These are phyloP conservation scores for Saccopteryx leptura DNA, from an alignment of 2,113 vertebrate species.

Conservation along the genomic window DNA sequence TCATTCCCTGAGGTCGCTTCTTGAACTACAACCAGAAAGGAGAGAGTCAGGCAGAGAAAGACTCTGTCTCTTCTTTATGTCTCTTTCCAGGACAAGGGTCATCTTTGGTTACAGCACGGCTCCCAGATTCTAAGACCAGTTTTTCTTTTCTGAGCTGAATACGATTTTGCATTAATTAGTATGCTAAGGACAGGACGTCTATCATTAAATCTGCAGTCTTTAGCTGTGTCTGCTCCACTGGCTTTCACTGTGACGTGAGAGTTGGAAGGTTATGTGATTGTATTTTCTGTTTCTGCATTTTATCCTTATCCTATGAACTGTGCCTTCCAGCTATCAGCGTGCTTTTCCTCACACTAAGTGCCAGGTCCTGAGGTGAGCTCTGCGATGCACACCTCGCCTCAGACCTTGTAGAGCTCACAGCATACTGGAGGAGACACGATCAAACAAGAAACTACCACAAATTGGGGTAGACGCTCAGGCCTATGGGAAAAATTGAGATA, in stretches of 20 bases:
- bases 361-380: neutral
- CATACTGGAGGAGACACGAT: neutral
- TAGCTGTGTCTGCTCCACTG: neutral
- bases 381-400: neutral
- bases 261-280: neutral
- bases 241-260: neutral
- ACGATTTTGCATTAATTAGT: neutral
- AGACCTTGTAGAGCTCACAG: neutral
- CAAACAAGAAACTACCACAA: neutral
- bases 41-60: neutral
- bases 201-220: neutral
- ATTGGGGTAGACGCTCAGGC: neutral
- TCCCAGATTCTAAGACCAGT: neutral
- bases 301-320: neutral
- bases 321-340: neutral
- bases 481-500: neutral
- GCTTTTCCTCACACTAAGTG: neutral
- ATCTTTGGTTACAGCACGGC: neutral
- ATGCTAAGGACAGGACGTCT: neutral
- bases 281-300: neutral
- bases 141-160: slow-evolving; percentile 15
- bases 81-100: neutral
- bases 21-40: neutral
- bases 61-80: neutral
- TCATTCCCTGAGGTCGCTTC: no score